These are phyloP conservation scores for Pasiphila rectangulata DNA, from an alignment of 2,888 invertebrate species.

Conservation along the genomic window DNA sequence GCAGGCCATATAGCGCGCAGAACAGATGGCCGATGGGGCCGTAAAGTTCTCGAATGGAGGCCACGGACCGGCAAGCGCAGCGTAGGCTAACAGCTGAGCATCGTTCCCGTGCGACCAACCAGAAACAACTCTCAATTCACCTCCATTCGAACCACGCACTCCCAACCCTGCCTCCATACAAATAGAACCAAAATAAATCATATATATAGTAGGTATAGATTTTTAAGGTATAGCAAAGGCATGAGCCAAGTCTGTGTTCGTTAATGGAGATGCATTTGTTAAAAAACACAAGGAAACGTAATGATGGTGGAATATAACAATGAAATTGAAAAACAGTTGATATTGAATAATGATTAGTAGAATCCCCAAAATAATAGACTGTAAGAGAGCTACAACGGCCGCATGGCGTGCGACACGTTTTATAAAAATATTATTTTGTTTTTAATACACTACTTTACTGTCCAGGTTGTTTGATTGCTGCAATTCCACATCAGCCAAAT, in stretches of 20 bases:
- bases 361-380: no score
- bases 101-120: slow-evolving; percentile 43
- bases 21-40: no score
- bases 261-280: slow-evolving; percentile 29
- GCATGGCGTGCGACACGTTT: no score
- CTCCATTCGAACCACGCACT: slow-evolving; percentile 54
- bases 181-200: slow-evolving; percentile 21
- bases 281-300: slow-evolving; percentile 21
- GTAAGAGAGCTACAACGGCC: no score
- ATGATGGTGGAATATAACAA: no score
- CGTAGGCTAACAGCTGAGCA: slow-evolving; percentile 49
- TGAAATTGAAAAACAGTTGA: slow-evolving; percentile 9
- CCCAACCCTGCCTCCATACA: slow-evolving; percentile 9
- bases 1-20: no score
- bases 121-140: slow-evolving; percentile 54
- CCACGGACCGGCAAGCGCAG: no score
- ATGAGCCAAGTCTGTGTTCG: slow-evolving; percentile 9
- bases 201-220: not conserved
- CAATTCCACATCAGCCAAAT: no score
- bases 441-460: no score
- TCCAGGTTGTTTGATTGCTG: no score
- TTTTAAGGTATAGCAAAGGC: not conserved
- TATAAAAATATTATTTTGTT: no score
- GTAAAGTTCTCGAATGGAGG: no score
- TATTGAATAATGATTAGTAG: not conserved